phyloP scores from a whole-genome alignment of 2,113 vertebrate species.

The Epinephelus fuscoguttatus region DNA sequence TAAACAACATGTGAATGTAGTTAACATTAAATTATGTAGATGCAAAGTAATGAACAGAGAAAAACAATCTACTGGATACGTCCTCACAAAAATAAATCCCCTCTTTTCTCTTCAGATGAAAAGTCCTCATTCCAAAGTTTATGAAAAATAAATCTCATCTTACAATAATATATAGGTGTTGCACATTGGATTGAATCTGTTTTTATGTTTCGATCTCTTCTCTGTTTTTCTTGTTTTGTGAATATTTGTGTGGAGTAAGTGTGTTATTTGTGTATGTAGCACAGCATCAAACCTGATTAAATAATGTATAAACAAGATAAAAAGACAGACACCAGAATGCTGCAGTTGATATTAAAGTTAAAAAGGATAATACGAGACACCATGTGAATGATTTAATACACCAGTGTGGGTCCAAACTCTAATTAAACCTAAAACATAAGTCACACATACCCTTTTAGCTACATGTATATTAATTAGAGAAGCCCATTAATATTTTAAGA shows the following conservation, averaged over 20 bases:
- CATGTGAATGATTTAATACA: slow-evolving; percentile 39
- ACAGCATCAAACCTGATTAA: background rate
- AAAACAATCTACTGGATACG: too few species aligned
- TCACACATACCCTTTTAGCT: slow-evolving; percentile 13
- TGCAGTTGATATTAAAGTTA: slow-evolving; percentile 10
- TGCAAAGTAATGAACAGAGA: too few species aligned
- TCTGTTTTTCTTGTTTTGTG: background rate
- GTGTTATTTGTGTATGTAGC: background rate
- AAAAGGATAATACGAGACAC: slow-evolving; percentile 18
- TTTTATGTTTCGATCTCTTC: background rate
- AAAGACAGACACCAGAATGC: background rate
- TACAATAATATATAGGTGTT: too few species aligned
- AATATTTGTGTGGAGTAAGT: background rate
- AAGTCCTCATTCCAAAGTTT: too few species aligned
- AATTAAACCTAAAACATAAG: background rate
- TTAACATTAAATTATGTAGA: too few species aligned
- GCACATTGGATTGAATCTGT: background rate
- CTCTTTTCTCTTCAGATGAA: too few species aligned
- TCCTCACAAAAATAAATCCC: too few species aligned
- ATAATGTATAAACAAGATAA: background rate
- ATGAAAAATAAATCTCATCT: too few species aligned
- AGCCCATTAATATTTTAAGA: slow-evolving; percentile 20
- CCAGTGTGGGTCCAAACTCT: background rate
- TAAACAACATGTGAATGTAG: too few species aligned
- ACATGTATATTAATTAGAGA: slow-evolving; percentile 23